Evolutionary conservation across 2,888 invertebrate species (phyloP).

Genomic region (Scrobipalpa costella): DNA sequence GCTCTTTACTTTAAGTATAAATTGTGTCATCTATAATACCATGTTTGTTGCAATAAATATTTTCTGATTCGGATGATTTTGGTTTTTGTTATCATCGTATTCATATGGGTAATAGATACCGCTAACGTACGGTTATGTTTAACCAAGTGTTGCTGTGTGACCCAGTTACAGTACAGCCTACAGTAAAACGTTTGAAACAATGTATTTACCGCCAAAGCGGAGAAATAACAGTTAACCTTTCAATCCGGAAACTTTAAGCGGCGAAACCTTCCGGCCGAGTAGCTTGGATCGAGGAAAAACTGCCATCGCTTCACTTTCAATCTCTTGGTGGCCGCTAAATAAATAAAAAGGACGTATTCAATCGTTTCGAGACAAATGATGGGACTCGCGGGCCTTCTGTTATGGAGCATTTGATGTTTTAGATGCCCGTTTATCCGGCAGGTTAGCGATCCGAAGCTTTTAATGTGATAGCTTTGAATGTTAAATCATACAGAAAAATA

Average conservation of each 20-base stretch:
- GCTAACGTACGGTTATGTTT: neutral
- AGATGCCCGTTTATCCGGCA: neutral
- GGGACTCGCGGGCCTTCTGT: slow-evolving; percentile 22
- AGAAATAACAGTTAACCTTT: slow-evolving; percentile 32
- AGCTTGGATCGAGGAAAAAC: slow-evolving; percentile 35
- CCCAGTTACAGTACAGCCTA: slow-evolving; percentile 14
- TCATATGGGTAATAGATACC: too few relatives aligned
- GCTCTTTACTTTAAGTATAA: too few relatives aligned
- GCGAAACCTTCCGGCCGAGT: slow-evolving; percentile 33
- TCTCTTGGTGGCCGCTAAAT: slow-evolving; percentile 34
- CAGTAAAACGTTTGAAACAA: slow-evolving; percentile 22
- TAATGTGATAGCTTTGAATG: neutral
- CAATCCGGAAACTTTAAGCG: slow-evolving; percentile 29
- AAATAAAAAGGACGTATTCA: slow-evolving; percentile 35
- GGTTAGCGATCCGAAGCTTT: neutral
- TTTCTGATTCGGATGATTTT: neutral
- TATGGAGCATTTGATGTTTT: neutral
- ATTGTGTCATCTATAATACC: too few relatives aligned
- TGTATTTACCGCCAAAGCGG: slow-evolving; percentile 22
- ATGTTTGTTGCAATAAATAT: too few relatives aligned
- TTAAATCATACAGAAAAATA: neutral
- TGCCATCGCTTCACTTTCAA: slow-evolving; percentile 35
- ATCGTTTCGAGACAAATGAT: slow-evolving; percentile 33
- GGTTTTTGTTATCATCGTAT: neutral
- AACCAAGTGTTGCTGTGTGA: slow-evolving; percentile 21